These are phyloP conservation scores for Recurvirostra avosetta DNA, from an alignment of 2,113 vertebrate genomes.

Conservation along the genomic window DNA sequence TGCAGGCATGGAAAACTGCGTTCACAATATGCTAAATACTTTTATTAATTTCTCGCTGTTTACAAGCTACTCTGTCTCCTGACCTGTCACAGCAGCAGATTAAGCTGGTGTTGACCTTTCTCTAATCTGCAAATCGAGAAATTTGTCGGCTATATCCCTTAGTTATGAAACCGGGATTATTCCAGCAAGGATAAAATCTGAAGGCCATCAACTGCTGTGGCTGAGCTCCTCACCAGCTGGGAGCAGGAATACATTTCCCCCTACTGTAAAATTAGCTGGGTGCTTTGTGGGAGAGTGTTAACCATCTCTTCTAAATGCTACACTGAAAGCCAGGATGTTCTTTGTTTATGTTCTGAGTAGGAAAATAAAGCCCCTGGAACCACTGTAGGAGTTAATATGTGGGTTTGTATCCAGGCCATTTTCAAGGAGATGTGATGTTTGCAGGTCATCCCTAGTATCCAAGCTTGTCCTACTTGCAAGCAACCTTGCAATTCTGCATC, in stretches of 20 bases:
- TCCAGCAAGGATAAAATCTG: slow-evolving; percentile 9
- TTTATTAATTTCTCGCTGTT: neutral
- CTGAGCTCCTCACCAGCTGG: neutral
- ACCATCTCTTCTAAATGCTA: neutral
- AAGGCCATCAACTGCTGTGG: neutral
- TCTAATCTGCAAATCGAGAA: slow-evolving; percentile 40
- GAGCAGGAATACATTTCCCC: neutral
- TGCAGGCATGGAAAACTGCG: neutral
- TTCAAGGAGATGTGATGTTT: slow-evolving; percentile 25
- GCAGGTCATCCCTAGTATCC: neutral
- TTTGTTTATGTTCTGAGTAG: neutral
- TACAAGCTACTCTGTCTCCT: neutral
- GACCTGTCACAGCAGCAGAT: neutral
- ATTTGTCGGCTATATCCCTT: neutral
- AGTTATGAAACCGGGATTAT: slow-evolving; percentile 50
- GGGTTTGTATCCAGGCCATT: slow-evolving; percentile 19
- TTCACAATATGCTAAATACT: neutral
- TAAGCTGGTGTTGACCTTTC: neutral
- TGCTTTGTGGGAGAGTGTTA: neutral
- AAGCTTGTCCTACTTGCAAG: neutral
- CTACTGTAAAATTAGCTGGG: neutral
- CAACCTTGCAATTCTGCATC: neutral
- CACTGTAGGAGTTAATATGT: neutral
- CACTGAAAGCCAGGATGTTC: neutral
- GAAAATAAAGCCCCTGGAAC: neutral